Evolutionary conservation across 2,113 vertebrate genomes (phyloP), one percentile per base, ranked within the genome.

Genomic region (Pardalotus punctatus): DNA sequence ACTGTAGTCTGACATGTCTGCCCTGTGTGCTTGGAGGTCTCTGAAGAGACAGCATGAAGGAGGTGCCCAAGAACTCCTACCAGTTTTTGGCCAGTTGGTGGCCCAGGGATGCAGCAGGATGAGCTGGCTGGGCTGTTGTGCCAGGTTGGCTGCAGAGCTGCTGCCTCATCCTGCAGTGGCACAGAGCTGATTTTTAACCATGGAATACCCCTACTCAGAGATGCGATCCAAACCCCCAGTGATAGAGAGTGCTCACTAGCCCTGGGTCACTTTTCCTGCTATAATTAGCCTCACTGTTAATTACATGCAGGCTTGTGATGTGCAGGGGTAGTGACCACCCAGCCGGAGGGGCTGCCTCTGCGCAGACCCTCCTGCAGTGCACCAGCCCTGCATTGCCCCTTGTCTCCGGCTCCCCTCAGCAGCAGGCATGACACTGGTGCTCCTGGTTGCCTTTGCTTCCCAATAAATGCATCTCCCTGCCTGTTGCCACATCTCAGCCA

Each of bases 161-260:
- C 65, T 50, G 35, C 28, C 7, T 87, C 57, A 17, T 42, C 5
- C 10, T 12, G 5, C 5, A 1, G 0, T 5, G 7, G 19, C 0
- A 9, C 38, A 4, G 2, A 71, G 48, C 58, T 90, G 47, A 38
- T 53, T 47, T 67, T 84, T 74, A 74, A 25, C 51, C 38, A 3
- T 2, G 8, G 21, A 43, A 78, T 81, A n/a, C 4, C 19, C 25
- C 6, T 64, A 12, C 11, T 14, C 35, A 18, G 13, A 73, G 80
- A 29, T 8, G 2, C 2, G 3, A 38, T 58, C 42, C 86, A 81
- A 38, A 36, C 3, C 13, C 15, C 1, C 10, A 6, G 35, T n/a
- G 78, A 31, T 10, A 21, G 57, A 67, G 36, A 56, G 36, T 27
- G 2, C 22, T 22, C 3, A 0, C 35, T 33, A 86, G 24, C n/a